phyloP scores from a whole-genome alignment of 2,888 invertebrate genomes.

The Labia minor region DNA sequence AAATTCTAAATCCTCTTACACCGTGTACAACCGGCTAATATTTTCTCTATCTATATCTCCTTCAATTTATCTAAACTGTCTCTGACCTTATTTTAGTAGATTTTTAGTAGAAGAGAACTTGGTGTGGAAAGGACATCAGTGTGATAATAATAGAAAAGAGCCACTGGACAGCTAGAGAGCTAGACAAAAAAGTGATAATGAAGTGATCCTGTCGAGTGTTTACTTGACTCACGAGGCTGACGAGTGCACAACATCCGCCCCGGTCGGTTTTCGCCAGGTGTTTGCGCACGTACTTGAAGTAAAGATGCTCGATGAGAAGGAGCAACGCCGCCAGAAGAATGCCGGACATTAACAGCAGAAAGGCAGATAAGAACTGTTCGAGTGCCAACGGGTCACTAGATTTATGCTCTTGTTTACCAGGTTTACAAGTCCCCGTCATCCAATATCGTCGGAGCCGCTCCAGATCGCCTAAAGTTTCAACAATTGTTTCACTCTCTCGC shows the following conservation, averaged over 20 bases:
- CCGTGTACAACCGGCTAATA: not conserved
- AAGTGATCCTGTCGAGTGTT: slow-evolving; percentile 24
- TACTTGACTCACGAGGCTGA: slow-evolving; percentile 68
- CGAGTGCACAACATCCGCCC: slow-evolving; percentile 86
- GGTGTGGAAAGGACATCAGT: not conserved
- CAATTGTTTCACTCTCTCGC: not conserved
- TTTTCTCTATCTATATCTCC: not conserved
- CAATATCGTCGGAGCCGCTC: slow-evolving; percentile 90
- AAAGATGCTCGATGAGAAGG: slow-evolving; percentile 82
- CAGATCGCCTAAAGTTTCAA: slow-evolving; percentile 57
- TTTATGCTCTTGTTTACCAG: slow-evolving; percentile 82
- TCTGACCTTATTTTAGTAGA: not conserved
- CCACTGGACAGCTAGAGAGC: slow-evolving; percentile 36
- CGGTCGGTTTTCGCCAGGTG: slow-evolving; percentile 79
- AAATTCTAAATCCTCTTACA: no score
- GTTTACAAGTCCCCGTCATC: slow-evolving; percentile 94
- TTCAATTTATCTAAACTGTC: not conserved
- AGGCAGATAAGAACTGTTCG: slow-evolving; percentile 95
- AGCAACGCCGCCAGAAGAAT: slow-evolving; percentile 81
- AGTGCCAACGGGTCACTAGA: slow-evolving; percentile 80
- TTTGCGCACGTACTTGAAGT: slow-evolving; percentile 85
- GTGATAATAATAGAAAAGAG: slow-evolving; percentile 30
- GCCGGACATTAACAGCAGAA: slow-evolving; percentile 88
- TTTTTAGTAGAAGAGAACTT: slow-evolving; percentile 5
- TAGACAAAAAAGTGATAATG: slow-evolving; percentile 42